Percentiles rank a stretch among this genome's conserved stretches.
phyloP scores from a whole-genome alignment of 2,113 vertebrate species.

The Columbina picui region DNA sequence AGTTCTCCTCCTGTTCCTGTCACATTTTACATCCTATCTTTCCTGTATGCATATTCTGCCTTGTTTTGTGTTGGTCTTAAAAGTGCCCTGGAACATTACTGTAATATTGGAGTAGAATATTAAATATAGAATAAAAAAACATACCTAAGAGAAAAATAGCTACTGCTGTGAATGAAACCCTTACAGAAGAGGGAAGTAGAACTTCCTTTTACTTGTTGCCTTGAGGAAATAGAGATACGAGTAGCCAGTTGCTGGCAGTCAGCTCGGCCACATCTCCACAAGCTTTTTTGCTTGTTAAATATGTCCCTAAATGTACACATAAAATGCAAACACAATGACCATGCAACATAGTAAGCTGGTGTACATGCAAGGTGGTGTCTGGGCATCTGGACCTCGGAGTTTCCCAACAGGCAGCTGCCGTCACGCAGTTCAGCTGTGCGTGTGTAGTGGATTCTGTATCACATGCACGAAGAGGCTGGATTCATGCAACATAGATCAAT shows the following conservation, averaged over 20 bases:
- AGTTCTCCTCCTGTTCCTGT: not conserved
- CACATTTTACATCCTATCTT: not conserved
- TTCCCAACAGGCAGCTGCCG: not conserved
- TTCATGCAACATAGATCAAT: not conserved
- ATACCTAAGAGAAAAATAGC: not conserved
- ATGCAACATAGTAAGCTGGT: not conserved
- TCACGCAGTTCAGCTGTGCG: not conserved
- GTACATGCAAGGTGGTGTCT: not conserved
- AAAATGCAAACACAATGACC: not conserved
- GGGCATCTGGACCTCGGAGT: not conserved
- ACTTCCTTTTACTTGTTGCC: constrained; percentile 18
- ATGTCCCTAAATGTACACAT: not conserved
- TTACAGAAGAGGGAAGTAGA: not conserved
- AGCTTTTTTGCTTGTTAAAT: not conserved
- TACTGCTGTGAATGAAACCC: not conserved
- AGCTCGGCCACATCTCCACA: not conserved
- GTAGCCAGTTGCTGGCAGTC: not conserved
- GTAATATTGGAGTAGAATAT: not conserved
- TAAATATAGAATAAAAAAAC: not conserved
- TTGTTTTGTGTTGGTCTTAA: not conserved
- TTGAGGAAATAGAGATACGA: not conserved
- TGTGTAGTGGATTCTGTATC: not conserved
- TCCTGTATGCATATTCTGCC: not conserved
- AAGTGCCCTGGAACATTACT: not conserved
- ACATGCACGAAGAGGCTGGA: not conserved